Base-by-base conservation (phyloP, 2,888 invertebrate species). In the Masnerella sp. region DNA sequence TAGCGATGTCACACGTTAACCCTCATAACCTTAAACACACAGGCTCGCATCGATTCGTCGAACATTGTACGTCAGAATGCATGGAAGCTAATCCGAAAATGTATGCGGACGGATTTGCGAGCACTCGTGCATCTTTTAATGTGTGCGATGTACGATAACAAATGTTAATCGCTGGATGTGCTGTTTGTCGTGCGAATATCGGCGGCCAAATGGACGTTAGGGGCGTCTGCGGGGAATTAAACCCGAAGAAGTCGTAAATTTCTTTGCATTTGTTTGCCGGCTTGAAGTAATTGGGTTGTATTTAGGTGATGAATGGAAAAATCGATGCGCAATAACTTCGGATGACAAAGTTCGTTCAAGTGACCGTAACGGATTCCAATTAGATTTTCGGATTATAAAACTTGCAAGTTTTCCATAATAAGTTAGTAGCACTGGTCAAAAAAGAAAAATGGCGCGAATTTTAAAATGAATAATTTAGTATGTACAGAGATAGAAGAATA, bases 61-160 rank as follows among this genome's bases (percentile, higher is more conserved):
- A 47, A 52, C 52, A 30, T 52, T 51, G 36, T 59, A 68, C 45
- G 52, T 51, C 68, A 59, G 42, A 28, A 68, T 36, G 32, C 34
- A 52, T 38, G 22, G 51, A 58, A 59, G 52, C 52, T 67, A 49
- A 69, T 59, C 52, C 40, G 45, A 20, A 54, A 69, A 61, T 47
- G 61, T 54, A 69, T 61, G 69, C 54, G 52, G 54, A 61, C 32
- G 52, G 45, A 69, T 69, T 61, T 54, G 34, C 43, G 51, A 25
- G 36, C 51, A 43, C 28, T 30, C 54, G 54, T 45, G 59, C 28
- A 61, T 38, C 43, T 61, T 68, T 68, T 52, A 56, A 56, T 56
- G 42, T 42, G 52, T 28, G 11, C 36, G 25, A 59, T 52, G 45
- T 51, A 36, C 30, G 68, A 52, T 61, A 61, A 52, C 51, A 59